Evolutionary conservation across 2,888 invertebrate genomes (phyloP), one percentile per base, ranked within the genome.

Genomic region (Rugalucina vietnamica): DNA sequence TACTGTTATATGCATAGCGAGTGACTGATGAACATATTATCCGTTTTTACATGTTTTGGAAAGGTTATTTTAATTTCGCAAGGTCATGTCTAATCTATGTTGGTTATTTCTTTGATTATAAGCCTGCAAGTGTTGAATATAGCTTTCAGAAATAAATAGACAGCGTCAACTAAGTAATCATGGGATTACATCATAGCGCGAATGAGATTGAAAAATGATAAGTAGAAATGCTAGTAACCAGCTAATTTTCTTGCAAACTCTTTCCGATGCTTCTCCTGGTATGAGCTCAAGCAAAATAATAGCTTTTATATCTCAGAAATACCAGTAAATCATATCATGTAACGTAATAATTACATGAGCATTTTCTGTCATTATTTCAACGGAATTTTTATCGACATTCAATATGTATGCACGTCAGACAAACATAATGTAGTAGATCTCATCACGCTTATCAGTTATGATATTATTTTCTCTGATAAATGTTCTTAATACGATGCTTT

Each of bases 381-480:
- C 5, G 21, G n/a, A 65, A 65, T n/a, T 10, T 65, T 65, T 65
- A 65, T 65, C 65, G 65, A 65, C 65, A 65, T 65, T 65, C 65
- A 65, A 65, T 65, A 65, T 65, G 34, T 18, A 34, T 32, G 18
- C 4, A 65, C 65, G 65, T 65, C 65, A 65, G 34, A 65, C 24
- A 65, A 65, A 34, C 65, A 34, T 34, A 65, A 65, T 34, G 34
- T 32, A 65, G 18, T 65, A 29, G 12, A n/a, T 65, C 24, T 65
- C 65, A 34, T 65, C 65, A 65, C 65, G 65, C 65, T 65, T 65
- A 65, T 65, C 65, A 65, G 34, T 29, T 12, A 32, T 65, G 34
- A 27, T 65, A 65, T 65, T 65, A 65, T 65, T 65, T 54, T 65
- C 65, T 32, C 14, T 65, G 65, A 65, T 65, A 65, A 29, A 65